Evolutionary conservation across 2,888 invertebrate genomes (phyloP), one percentile per base, ranked within the genome.

Genomic region (Seira ritae): DNA sequence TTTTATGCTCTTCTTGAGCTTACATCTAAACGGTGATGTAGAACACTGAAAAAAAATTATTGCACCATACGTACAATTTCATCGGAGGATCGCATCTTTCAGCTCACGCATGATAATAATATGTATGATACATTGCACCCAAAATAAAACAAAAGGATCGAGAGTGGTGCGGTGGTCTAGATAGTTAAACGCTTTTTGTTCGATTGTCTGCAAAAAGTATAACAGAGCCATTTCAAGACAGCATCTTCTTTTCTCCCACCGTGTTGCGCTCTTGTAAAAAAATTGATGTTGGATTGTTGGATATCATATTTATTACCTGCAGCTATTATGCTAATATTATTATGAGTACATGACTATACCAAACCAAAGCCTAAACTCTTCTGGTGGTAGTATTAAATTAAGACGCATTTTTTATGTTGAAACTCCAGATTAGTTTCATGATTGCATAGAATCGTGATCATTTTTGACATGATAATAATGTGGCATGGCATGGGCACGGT

Each of bases 401-500:
- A 55, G 55, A 62, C 22, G n/a, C 1, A 55, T n/a, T 55, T 55
- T 55, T n/a, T 62, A 46, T 82, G 73, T 77, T 77, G 77, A 82
- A 82, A 82, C n/a, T 82, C 77, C 73, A 82, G 77, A 73, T 77
- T 62, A 55, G 17, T 55, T 42, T 50, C 42, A 42, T 42, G 42
- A 19, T 66, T 65, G 74, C 65, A 19, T 65, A 17, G 17, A 42
- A 65, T 17, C 66, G 71, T 80, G 70, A 70, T 75, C 42, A 60
- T 17, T 62, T 31, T 70, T 80, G 81, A 71, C 75, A 81, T 65
- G 81, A 60, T 8, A 66, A 17, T 15, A 22, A 66, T 66, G 66
- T 20, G 20, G 66, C 15, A 42, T 6, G n/a, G n/a, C n/a, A n/a
- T n/a, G n/a, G n/a, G n/a, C n/a, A n/a, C n/a, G n/a, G n/a, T 42